phyloP scores from a whole-genome alignment of 2,113 vertebrate species.

The Scolopax mira region DNA sequence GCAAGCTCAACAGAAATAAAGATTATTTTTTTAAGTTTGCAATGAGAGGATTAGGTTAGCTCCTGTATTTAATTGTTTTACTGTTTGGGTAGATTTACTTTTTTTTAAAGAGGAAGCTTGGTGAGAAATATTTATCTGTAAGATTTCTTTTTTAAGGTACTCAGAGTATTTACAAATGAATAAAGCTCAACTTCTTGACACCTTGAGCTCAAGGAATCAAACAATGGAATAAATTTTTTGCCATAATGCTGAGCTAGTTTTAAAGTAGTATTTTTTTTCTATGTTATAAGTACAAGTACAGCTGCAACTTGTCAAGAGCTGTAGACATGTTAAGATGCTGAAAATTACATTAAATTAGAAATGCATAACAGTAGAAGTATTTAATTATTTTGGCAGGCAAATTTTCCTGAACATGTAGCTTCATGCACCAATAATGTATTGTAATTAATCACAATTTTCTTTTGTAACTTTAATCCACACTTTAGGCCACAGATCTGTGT shows the following conservation, averaged over 20 bases:
- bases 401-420: constrained; percentile 48
- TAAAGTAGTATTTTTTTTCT: neutral
- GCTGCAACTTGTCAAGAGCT: constrained; percentile 54
- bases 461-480: constrained; percentile 34
- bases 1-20: neutral
- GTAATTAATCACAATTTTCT: constrained; percentile 53
- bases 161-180: neutral
- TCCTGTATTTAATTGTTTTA: neutral
- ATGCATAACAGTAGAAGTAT: constrained; percentile 30
- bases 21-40: neutral
- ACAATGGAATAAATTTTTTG: neutral
- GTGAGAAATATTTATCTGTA: neutral
- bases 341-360: constrained; percentile 53
- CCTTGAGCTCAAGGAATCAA: neutral
- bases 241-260: neutral
- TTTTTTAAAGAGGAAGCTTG: neutral
- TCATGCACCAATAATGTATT: constrained; percentile 30
- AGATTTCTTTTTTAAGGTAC: neutral
- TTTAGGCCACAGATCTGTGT: neutral
- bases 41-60: neutral
- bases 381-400: constrained; percentile 51
- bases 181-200: neutral
- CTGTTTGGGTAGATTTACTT: neutral
- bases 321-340: constrained; percentile 4
- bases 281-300: neutral